A percentile compares a stretch with the other conserved stretches of the same genome.
Evolutionary conservation across 2,113 vertebrate genomes (phyloP).

Genomic region (Petromus typicus): DNA sequence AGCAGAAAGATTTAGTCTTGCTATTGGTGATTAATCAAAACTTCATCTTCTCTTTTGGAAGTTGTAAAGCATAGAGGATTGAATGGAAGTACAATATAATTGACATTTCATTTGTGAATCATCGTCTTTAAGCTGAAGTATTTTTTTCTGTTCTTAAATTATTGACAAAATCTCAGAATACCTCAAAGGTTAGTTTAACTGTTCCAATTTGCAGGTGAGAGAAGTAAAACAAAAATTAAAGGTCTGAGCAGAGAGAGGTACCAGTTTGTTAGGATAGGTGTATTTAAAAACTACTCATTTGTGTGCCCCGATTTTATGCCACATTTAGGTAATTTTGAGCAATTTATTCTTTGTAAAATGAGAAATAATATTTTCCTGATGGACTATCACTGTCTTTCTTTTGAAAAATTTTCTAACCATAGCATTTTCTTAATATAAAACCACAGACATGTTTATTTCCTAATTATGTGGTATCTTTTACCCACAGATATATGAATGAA

Average conservation of each 20-base stretch:
- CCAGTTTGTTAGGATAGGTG: not conserved
- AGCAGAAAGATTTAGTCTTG: not conserved
- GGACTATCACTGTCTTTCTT: not conserved
- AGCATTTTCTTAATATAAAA: not conserved
- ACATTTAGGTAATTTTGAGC: not conserved
- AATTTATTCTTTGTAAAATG: conserved; percentile 16
- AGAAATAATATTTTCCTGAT: not conserved
- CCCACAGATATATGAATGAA: not conserved
- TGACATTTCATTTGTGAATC: not conserved
- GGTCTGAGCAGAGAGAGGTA: not conserved
- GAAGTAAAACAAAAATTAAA: not conserved
- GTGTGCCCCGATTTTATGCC: not conserved
- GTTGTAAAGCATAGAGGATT: not conserved
- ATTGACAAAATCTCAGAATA: not conserved
- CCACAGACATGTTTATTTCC: conserved; percentile 13
- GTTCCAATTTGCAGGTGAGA: not conserved
- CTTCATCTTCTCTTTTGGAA: not conserved
- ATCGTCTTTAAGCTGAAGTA: not conserved
- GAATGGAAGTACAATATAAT: not conserved
- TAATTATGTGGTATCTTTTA: not conserved
- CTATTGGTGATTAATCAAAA: conserved; percentile 20
- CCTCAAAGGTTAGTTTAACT: not conserved
- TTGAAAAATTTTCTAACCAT: not conserved
- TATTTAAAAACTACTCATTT: conserved; percentile 10
- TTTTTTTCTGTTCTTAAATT: not conserved